A percentile compares a stretch with the other conserved stretches of the same genome.
Conservation (phyloP, 2,113 vertebrate genomes). For the Lagopus leucura region DNA sequence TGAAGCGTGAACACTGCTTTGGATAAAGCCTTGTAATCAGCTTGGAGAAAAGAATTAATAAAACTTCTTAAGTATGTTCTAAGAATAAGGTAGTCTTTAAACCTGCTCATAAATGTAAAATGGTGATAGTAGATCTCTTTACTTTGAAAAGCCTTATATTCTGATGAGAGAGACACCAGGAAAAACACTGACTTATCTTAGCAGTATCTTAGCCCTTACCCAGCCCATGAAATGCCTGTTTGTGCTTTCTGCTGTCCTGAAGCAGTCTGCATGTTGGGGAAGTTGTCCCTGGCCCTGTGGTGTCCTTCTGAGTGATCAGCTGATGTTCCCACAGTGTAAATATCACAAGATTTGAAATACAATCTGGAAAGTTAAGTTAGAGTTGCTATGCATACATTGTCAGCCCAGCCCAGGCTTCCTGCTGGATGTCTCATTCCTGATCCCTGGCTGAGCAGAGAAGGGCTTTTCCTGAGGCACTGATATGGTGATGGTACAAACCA, state of each 20-base stretch:
- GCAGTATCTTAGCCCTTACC: not conserved
- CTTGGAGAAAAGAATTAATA: not conserved
- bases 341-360: not conserved
- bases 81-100: not conserved
- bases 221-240: not conserved
- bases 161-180: not conserved
- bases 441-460: not conserved
- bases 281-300: not conserved
- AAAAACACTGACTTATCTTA: accelerated
- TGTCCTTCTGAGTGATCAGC: not conserved
- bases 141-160: not conserved
- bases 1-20: not conserved
- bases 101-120: not conserved
- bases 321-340: not conserved
- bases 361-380: not conserved
- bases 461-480: not conserved
- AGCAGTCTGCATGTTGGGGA: not conserved
- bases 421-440: not conserved
- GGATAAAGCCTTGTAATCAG: not conserved
- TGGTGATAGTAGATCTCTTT: accelerated
- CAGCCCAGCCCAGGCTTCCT: not conserved
- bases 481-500: not conserved
- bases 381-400: accelerated
- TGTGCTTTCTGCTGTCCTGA: not conserved
- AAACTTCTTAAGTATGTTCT: not conserved